Evolutionary conservation across 2,888 invertebrate species (phyloP).

Genomic region (Eugnorisma glareosa): DNA sequence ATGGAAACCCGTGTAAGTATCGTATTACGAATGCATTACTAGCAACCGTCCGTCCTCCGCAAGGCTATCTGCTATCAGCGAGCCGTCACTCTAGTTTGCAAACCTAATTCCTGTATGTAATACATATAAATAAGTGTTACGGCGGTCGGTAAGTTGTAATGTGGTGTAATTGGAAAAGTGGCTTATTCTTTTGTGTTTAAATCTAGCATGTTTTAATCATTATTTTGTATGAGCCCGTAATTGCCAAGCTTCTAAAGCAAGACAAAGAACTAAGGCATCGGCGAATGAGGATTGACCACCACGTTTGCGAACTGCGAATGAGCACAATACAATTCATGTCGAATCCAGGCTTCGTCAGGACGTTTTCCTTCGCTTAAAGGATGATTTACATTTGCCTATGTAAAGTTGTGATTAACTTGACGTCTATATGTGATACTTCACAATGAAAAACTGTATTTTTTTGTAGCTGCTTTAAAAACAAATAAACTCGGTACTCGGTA

Average conservation of each 20-base stretch:
- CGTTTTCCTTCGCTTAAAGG: background rate
- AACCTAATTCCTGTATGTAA: constrained; percentile 76
- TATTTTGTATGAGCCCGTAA: background rate
- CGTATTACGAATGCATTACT: constrained; percentile 59
- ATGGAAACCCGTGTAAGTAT: constrained; percentile 51
- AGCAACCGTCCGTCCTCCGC: constrained; percentile 46
- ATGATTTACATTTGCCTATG: background rate
- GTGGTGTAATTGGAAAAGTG: constrained; percentile 36
- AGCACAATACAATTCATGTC: background rate
- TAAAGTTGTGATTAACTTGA: background rate
- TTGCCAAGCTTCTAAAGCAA: background rate
- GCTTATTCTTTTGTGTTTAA: constrained; percentile 4
- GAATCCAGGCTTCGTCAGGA: background rate
- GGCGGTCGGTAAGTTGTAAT: constrained; percentile 20
- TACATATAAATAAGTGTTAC: constrained; percentile 71
- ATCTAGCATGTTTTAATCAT: background rate
- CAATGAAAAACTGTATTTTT: background rate
- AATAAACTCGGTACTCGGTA: background rate
- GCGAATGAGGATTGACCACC: background rate
- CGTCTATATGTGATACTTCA: background rate
- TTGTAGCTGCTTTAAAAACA: background rate
- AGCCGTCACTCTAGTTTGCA: constrained; percentile 71
- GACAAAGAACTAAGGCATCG: background rate
- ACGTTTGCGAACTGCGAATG: background rate
- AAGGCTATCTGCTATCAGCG: constrained; percentile 73